phyloP scores from a whole-genome alignment of 2,888 invertebrate species.

The Tineola bisselliella region DNA sequence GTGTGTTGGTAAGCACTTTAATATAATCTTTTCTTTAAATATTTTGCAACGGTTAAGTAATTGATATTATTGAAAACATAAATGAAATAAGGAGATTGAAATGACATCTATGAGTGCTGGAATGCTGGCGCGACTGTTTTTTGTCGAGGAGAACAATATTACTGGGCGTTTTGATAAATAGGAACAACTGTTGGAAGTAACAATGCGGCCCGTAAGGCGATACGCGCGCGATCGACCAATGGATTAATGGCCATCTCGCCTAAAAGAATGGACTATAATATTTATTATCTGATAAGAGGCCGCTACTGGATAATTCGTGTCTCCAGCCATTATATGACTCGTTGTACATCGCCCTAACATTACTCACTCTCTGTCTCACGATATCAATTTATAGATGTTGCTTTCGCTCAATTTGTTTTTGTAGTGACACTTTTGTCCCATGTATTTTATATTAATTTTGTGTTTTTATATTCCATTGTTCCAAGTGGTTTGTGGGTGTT shows the following conservation, averaged over 20 bases:
- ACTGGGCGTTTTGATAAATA: constrained; percentile 62
- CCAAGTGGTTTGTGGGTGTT: background rate
- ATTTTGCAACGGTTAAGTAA: no score
- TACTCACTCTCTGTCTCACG: constrained; percentile 49
- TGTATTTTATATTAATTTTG: background rate
- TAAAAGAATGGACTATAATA: constrained; percentile 67
- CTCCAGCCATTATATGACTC: constrained; percentile 51
- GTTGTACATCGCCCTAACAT: constrained; percentile 52
- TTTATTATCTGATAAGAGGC: constrained; percentile 65
- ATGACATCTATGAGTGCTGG: background rate
- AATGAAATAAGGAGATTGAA: background rate
- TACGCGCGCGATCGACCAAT: constrained; percentile 59
- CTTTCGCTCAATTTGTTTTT: constrained; percentile 23
- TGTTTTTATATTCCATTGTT: background rate
- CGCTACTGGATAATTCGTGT: constrained; percentile 65
- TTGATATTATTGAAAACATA: background rate
- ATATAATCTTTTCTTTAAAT: no score
- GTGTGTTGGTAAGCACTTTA: no score
- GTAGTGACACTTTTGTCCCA: constrained; percentile 9
- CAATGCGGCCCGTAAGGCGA: constrained; percentile 62
- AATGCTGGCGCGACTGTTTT: constrained; percentile 37
- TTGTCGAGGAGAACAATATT: constrained; percentile 54
- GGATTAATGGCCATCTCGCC: constrained; percentile 65
- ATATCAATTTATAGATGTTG: constrained; percentile 51
- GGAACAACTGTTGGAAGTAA: constrained; percentile 56